Base-by-base conservation (phyloP, 2,113 vertebrate genomes). In the Rhinoderma darwinii region DNA sequence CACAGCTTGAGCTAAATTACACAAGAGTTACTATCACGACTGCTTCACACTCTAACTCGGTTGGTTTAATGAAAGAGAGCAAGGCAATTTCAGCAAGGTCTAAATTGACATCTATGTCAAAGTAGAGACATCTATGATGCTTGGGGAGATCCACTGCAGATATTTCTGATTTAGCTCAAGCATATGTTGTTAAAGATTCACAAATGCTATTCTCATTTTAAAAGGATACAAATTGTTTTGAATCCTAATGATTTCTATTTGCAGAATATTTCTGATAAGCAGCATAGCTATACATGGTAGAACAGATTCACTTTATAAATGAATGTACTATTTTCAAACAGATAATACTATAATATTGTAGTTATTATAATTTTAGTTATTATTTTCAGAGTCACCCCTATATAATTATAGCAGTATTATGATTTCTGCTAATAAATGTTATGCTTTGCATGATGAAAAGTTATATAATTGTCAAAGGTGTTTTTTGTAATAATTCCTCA, bases 1-100 rank as follows among this genome's bases (percentile, higher is more conserved):
- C 51, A 59, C 47, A 75, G 83, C 70, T 41, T 74, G 70, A 74
- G 25, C 72, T 73, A 84, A 84, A 59, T 84, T 84, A 74, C 68
- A 83, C 61, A 70, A 70, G 80, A 66, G 81, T 70, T 68, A 83
- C 81, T 83, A 70, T 83, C 30, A 70, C 37, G 30, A 68, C 43
- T 83, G 44, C 18, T 83, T 68, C 81, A 35, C 43, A 83, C 59
- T 83, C 41, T 70, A 50, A 68, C 81, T 68, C 18, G 50, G 59
- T 50, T 27, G 37, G 59, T 63, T 61, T 83, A 74, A 72, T 84
- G 8, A 41, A 51, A 75, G 15, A 37, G 22, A 43, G n/a, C 17
- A 59, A 84, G 70, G 50, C 83, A 59, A 74, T 84, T 84, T 83
- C 44, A 74, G 20, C 72, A 43, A 20, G 32, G 8, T 43, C 22